Evolutionary conservation across 2,888 invertebrate species (phyloP), one percentile per base, ranked within the genome.

Genomic region (Lycocerus yunnanus): DNA sequence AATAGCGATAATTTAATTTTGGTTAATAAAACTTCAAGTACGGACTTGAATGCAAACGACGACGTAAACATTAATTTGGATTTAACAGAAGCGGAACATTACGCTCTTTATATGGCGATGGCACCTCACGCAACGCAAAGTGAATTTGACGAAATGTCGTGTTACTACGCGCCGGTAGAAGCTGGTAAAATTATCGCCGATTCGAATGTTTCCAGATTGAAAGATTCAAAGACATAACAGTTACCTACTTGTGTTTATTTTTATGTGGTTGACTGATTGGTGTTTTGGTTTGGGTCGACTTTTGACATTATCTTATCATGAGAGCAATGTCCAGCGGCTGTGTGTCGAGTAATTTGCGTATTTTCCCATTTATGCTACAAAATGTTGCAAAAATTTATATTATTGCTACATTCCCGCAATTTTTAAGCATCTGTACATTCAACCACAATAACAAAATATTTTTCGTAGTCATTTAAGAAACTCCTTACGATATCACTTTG

Each of bases 121-220:
- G 95, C 96, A 11, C 96, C 96, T 1, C 93, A 93, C 84, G 96
- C 96, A 15, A 95, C 95, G 0, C 93, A 90, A 20, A 96, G 95
- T 10, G 96, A 96, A 85, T 96, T 96, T 84, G 96, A 96, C 80
- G 96, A 96, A 82, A 92, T 93, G 83, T 95, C 95, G 63, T 94
- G 94, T 85, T 95, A 95, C 84, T 96, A 96, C 84, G 93, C 95
- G 43, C 93, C 95, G 10, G 92, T 96, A 5, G 95, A 96, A 85
- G 94, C 92, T 69, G 92, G 92, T 68, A 93, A 93, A 85, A 92
- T 93, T 81, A 88, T 92, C 6, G 83, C 83, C 1, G 82, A 81
- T 72, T 68, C 75, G 15, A 75, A 15, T 75, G 68, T 71, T 13
- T 6, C 69, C 14, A 24, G 18, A 6, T 20, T 74, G 60, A 71